Evolutionary conservation across 2,113 vertebrate species (phyloP).

Genomic region (Neolamprologus cancellatus): DNA sequence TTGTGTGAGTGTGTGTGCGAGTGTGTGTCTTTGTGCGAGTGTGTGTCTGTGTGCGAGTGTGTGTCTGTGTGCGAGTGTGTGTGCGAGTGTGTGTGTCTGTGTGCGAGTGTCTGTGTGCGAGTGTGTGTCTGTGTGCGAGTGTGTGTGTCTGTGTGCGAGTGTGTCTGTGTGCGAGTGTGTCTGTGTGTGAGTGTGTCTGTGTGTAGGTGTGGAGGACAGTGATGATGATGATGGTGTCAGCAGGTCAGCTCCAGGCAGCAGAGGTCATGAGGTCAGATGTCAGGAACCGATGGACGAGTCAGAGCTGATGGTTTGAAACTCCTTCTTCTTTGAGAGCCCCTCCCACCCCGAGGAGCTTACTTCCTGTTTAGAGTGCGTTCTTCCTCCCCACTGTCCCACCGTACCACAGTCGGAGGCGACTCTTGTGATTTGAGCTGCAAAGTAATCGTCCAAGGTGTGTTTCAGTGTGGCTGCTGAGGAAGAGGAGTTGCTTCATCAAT

Average conservation of each 20-base stretch:
- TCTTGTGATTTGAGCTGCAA: not conserved
- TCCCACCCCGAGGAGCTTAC: not conserved
- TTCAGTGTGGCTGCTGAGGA: not conserved
- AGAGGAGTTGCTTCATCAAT: not conserved
- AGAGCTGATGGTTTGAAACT: not conserved
- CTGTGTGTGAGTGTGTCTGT: fast-evolving
- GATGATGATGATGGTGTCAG: not conserved
- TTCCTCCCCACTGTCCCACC: not conserved
- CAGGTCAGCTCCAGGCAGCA: not conserved
- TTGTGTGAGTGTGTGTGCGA: fast-evolving
- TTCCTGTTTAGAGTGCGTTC: not conserved
- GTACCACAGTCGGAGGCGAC: not conserved
- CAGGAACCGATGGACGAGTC: not conserved
- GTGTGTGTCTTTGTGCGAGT: no score
- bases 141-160: fast-evolving
- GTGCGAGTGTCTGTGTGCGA: fast-evolving
- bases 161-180: fast-evolving
- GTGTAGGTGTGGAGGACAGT: not conserved
- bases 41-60: fast-evolving
- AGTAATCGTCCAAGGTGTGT: not conserved
- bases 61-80: fast-evolving
- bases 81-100: fast-evolving
- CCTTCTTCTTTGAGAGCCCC: not conserved
- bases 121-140: fast-evolving
- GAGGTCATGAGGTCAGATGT: not conserved